phyloP scores from a whole-genome alignment of 2,113 vertebrate species.

The Plotosus lineatus region DNA sequence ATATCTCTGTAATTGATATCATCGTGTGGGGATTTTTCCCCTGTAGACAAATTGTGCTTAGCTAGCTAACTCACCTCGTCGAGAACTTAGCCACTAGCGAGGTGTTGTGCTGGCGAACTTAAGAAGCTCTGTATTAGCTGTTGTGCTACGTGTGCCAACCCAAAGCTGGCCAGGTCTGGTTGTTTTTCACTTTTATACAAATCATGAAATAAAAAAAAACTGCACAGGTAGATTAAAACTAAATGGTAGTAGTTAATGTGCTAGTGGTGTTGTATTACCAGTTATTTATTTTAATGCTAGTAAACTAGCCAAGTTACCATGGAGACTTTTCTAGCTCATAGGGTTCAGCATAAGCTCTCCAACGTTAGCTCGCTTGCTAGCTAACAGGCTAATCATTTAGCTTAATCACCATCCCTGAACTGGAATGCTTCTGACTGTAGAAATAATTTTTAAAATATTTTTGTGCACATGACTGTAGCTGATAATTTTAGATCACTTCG shows the following conservation, averaged over 20 bases:
- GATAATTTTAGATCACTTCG: neutral
- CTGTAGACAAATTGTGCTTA: neutral
- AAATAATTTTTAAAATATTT: neutral
- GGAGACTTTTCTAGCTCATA: slow-evolving; percentile 37
- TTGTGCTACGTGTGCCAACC: neutral
- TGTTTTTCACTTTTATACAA: neutral
- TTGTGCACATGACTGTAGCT: neutral
- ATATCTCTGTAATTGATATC: neutral
- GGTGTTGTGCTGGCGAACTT: slow-evolving; percentile 14
- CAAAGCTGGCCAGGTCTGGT: neutral
- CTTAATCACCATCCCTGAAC: neutral
- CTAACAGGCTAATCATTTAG: slow-evolving; percentile 22
- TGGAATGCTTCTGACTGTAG: too few relatives aligned
- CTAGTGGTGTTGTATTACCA: neutral
- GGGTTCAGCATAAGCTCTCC: slow-evolving; percentile 26
- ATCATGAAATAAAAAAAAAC: neutral
- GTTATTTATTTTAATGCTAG: neutral
- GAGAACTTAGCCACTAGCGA: slow-evolving; percentile 41
- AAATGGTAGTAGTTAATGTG: neutral
- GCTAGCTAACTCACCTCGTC: slow-evolving; percentile 18
- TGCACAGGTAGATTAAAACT: too few relatives aligned
- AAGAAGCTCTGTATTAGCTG: slow-evolving; percentile 5
- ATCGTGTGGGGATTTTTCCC: slow-evolving; percentile 34
- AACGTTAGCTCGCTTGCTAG: slow-evolving; percentile 22
- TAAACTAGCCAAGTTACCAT: slow-evolving; percentile 9